Base-by-base conservation (phyloP, 1,140 invertebrate genomes). In the Pantala flavescens region DNA sequence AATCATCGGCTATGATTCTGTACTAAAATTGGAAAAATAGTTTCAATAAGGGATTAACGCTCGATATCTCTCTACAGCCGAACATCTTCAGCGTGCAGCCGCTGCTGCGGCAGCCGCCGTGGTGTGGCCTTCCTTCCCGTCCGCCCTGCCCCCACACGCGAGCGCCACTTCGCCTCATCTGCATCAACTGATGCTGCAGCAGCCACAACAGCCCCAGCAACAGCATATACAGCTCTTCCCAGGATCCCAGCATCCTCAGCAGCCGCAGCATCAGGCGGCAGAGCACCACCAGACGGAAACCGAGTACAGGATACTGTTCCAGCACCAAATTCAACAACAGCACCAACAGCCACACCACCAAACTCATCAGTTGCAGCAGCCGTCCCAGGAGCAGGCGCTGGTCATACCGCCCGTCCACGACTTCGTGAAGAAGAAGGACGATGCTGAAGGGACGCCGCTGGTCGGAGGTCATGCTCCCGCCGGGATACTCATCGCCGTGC, bases 21-120 rank as follows among this genome's bases (percentile, higher is more conserved):
- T 2, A 36, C 28, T 9, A 36, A 36, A 2, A 36, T 36, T 36
- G 28, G 28, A 2, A 36, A 36, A 9, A n/a, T n/a, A n/a, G n/a
- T n/a, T n/a, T n/a, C n/a, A n/a, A n/a, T n/a, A n/a, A n/a, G n/a
- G n/a, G n/a, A n/a, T n/a, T n/a, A n/a, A n/a, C n/a, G n/a, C 49
- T 63, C 49, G 49, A 1, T 63, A 3, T 16, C 49, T 63, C 49
- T 12, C 78, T 73, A 71, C 77, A 78, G 81, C 86, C 85, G 91
- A 92, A 82, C 87, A 90, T 79, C 85, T 89, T 81, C 90, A 90
- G 77, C 90, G 91, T 80, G 87, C 90, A 0, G 88, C 91, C n/a
- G 88, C 91, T 5, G 90, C 86, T 90, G 89, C 88, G 72, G 88
- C 86, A 78, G 75, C 49, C 3, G 49, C 49, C 3, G 49, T 63